Percentiles rank a stretch among this genome's conserved stretches.
Conservation (phyloP, 2,888 invertebrate species). For the Amphipyra tragopoginis region DNA sequence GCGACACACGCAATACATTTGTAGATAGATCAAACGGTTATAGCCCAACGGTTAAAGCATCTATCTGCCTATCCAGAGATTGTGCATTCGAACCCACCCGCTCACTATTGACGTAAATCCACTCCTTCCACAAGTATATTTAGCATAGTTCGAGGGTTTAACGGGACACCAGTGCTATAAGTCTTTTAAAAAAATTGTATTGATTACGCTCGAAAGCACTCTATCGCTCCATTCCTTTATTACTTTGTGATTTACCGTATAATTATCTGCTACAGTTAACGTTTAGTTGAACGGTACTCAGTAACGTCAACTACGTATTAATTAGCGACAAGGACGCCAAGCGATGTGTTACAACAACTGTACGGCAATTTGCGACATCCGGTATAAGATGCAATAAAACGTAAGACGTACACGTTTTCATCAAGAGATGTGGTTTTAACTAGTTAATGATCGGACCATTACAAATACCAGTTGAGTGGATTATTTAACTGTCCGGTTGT, state of each 20-base stretch:
- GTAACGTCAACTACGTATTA: constrained; percentile 21
- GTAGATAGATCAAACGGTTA: too few relatives aligned
- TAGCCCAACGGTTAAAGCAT: too few relatives aligned
- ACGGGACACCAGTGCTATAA: too few relatives aligned
- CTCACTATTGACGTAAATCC: too few relatives aligned
- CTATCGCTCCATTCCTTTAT: background rate
- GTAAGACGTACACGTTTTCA: constrained; percentile 8
- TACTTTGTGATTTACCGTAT: constrained; percentile 6
- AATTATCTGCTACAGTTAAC: constrained; percentile 13
- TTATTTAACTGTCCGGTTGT: too few relatives aligned
- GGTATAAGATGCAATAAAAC: constrained; percentile 26
- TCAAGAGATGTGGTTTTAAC: constrained; percentile 9
- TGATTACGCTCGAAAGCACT: background rate
- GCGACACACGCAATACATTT: too few relatives aligned
- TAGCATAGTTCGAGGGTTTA: too few relatives aligned
- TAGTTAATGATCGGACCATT: background rate
- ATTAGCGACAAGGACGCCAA: constrained; percentile 33
- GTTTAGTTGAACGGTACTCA: constrained; percentile 17
- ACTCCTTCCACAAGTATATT: too few relatives aligned
- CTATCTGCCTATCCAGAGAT: too few relatives aligned
- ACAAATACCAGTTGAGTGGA: too few relatives aligned
- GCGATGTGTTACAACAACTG: constrained; percentile 20
- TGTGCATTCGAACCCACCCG: too few relatives aligned
- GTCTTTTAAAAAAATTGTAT: too few relatives aligned
- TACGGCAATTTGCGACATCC: constrained; percentile 47